Percentiles rank a stretch among this genome's conserved stretches.
Evolutionary conservation across 2,888 invertebrate species (phyloP).

Genomic region (Leucozona laternaria): DNA sequence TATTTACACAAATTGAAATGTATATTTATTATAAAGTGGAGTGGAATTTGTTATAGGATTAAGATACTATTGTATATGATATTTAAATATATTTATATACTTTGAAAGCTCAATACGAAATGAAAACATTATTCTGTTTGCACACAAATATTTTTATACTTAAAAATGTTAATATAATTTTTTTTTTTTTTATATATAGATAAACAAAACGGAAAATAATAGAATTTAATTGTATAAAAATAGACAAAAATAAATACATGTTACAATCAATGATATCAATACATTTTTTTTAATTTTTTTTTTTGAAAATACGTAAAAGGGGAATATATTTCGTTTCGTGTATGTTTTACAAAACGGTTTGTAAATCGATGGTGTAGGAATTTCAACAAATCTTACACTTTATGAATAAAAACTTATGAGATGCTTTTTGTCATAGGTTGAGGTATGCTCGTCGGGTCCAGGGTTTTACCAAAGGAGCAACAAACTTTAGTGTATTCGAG

Average conservation of each 20-base stretch:
- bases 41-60: conserved; percentile 41
- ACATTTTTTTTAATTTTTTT: not conserved
- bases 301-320: not conserved
- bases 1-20: conserved; percentile 55
- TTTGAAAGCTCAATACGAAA: conserved; percentile 56
- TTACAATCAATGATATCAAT: conserved; percentile 46
- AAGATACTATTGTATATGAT: conserved; percentile 50
- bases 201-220: not conserved
- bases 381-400: too few species aligned
- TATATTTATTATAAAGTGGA: conserved; percentile 50
- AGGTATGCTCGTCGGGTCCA: too few species aligned
- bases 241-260: conserved; percentile 45
- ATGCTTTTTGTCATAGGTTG: too few species aligned
- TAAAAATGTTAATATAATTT: conserved; percentile 55
- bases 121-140: conserved; percentile 52
- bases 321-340: too few species aligned
- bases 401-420: too few species aligned
- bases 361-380: too few species aligned
- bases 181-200: conserved; percentile 33
- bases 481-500: too few species aligned
- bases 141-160: conserved; percentile 72
- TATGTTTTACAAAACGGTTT: too few species aligned
- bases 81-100: conserved; percentile 36
- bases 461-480: too few species aligned
- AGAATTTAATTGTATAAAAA: conserved; percentile 37